A percentile compares a stretch with the other conserved stretches of the same genome.
These are phyloP conservation scores for Heliornis fulica DNA, from an alignment of 2,113 vertebrate genomes.

Conservation along the genomic window DNA sequence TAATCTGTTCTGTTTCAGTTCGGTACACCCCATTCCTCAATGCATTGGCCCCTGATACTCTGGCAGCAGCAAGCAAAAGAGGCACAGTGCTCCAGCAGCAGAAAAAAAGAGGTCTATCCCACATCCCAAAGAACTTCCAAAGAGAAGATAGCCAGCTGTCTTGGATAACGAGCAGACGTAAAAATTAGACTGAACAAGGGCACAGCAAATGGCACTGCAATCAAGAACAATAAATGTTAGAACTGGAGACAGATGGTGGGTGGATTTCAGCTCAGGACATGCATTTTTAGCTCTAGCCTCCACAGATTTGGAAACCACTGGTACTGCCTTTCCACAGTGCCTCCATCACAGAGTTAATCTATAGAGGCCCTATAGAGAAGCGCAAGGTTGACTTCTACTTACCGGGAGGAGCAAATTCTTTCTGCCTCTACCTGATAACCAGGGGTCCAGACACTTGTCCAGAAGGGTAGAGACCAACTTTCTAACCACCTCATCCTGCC, in stretches of 20 bases:
- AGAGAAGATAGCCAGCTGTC: constrained; percentile 42
- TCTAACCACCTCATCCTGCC: background rate
- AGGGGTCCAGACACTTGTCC: background rate
- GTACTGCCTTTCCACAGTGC: background rate
- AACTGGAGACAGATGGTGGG: constrained; percentile 4
- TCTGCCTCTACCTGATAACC: background rate
- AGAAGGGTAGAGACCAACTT: background rate
- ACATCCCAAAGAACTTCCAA: background rate
- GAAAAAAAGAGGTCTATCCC: background rate
- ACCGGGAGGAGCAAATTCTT: background rate
- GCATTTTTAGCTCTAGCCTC: background rate
- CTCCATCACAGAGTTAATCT: background rate
- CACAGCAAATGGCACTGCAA: constrained; percentile 8
- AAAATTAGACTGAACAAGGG: constrained; percentile 10
- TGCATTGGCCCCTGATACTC: background rate
- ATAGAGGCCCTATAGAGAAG: background rate
- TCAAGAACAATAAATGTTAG: constrained; percentile 26
- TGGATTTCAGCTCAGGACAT: background rate
- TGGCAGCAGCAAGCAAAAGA: background rate
- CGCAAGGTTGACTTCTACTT: background rate
- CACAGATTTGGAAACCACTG: background rate
- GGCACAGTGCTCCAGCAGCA: background rate
- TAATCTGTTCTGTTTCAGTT: background rate
- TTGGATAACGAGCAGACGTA: background rate
- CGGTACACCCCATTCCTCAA: background rate